A percentile compares a stretch with the other conserved stretches of the same genome.
Conservation (phyloP, 1,140 invertebrate species). For the Galleria mellonella region DNA sequence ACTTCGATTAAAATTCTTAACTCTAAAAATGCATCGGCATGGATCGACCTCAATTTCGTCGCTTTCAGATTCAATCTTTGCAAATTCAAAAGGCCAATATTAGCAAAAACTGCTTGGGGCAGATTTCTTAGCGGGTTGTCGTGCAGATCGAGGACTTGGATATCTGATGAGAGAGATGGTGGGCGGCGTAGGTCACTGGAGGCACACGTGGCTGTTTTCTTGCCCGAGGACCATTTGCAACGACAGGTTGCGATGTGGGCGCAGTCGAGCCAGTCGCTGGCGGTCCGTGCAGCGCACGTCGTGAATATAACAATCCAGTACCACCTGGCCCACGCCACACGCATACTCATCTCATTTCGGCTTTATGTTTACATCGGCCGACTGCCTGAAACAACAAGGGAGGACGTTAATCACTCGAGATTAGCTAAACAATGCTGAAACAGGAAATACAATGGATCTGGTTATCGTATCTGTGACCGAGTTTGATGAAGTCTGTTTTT, state of each 20-base stretch:
- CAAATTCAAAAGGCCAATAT: slow-evolving; percentile 86
- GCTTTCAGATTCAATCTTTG: slow-evolving; percentile 87
- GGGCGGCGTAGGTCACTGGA: slow-evolving; percentile 84
- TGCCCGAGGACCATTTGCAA: slow-evolving; percentile 93
- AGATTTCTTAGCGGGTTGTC: slow-evolving; percentile 85
- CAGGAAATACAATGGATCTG: slow-evolving; percentile 21
- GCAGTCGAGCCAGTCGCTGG: slow-evolving; percentile 84
- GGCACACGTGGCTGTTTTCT: slow-evolving; percentile 89
- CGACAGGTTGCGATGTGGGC: slow-evolving; percentile 84
- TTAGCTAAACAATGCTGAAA: slow-evolving; percentile 24
- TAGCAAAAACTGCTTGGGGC: slow-evolving; percentile 86
- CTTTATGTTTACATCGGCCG: slow-evolving; percentile 60
- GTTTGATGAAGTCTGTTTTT: too few species aligned
- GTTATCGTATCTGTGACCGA: slow-evolving; percentile 2
- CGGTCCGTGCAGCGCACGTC: slow-evolving; percentile 64
- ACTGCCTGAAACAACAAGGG: slow-evolving; percentile 59
- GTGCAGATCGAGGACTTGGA: slow-evolving; percentile 89
- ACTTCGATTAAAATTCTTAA: slow-evolving; percentile 92
- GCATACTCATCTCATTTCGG: slow-evolving; percentile 72
- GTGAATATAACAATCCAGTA: slow-evolving; percentile 70
- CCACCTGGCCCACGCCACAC: slow-evolving; percentile 68
- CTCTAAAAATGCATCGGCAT: slow-evolving; percentile 88
- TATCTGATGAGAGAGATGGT: slow-evolving; percentile 85
- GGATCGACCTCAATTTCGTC: slow-evolving; percentile 83
- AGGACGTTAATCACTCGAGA: slow-evolving; percentile 26